Evolutionary conservation across 2,113 vertebrate species (phyloP), one percentile per base, ranked within the genome.

Genomic region (Ageneiosus marmoratus): DNA sequence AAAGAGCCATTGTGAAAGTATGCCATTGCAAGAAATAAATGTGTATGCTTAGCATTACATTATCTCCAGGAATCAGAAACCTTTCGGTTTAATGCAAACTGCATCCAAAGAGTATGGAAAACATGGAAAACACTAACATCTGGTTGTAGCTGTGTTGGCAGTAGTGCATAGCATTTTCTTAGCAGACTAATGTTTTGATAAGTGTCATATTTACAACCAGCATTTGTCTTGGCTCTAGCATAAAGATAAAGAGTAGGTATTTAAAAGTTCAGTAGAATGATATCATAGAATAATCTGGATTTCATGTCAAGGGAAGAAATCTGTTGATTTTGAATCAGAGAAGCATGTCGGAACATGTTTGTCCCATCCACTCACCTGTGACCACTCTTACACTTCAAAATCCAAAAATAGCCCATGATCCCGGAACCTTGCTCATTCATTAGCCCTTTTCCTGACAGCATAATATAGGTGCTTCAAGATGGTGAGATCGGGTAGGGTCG

Each of bases 401-500:
- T 87, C 81, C 79, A 86, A 83, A 87, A 88, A 87, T 83, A 87
- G 58, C 84, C 78, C 75, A 74, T 87, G 84, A 89, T 91, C 82
- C 86, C 83, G 65, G 84, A 89, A 87, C 83, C 87, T 81, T 78
- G 83, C 86, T 86, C 85, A 90, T 88, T 89, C 87, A 90, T 91
- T 91, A 90, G 86, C 89, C 79, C 80, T 83, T 87, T 83, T 91
- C 87, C 84, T 89, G 90, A 88, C 82, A 89, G 86, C 77, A 82
- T 89, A 87, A 90, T 89, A 86, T 86, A 88, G 85, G 87, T 87
- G 89, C 84, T 88, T 87, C 86, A 86, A 88, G 83, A 86, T 87
- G 86, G 87, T 87, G 86, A 85, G 86, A 79, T 88, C 62, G 79
- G 84, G 67, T 81, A 73, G 81, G 83, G 81, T 83, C 76, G 67